A percentile compares a stretch with the other conserved stretches of the same genome.
These are phyloP conservation scores for Monochamus alternatus DNA, from an alignment of 2,888 invertebrate genomes.

Conservation along the genomic window DNA sequence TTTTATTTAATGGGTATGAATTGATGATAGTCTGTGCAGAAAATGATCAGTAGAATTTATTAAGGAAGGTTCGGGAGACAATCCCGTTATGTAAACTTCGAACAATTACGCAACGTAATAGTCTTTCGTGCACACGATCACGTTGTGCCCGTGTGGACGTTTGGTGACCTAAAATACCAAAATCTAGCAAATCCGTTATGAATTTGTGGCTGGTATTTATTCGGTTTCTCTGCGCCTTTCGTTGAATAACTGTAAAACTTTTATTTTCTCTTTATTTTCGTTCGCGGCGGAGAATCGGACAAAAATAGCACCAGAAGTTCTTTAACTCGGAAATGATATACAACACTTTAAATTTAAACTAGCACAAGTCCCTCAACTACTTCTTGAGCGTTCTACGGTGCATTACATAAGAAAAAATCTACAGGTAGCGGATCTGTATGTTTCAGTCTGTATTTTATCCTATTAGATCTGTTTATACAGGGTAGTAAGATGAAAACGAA, in stretches of 20 bases:
- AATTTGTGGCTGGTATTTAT: slow-evolving; percentile 40
- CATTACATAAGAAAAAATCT: too few relatives aligned
- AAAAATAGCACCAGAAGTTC: not conserved
- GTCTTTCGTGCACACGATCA: slow-evolving; percentile 39
- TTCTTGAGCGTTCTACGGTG: too few relatives aligned
- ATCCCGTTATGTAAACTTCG: slow-evolving; percentile 51
- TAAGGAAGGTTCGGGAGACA: slow-evolving; percentile 45
- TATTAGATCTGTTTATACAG: too few relatives aligned
- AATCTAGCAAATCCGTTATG: slow-evolving; percentile 45
- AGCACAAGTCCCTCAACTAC: too few relatives aligned
- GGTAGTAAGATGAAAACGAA: too few relatives aligned
- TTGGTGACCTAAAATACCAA: slow-evolving; percentile 47
- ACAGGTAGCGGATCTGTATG: too few relatives aligned
- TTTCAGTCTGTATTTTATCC: too few relatives aligned
- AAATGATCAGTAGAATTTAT: slow-evolving; percentile 30
- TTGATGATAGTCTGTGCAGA: slow-evolving; percentile 17
- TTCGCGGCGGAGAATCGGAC: slow-evolving; percentile 3
- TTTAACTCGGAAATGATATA: not conserved
- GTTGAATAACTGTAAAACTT: slow-evolving; percentile 47
- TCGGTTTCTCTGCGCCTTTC: slow-evolving; percentile 47
- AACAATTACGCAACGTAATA: slow-evolving; percentile 46
- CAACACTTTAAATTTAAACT: too few relatives aligned
- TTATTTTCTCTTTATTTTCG: slow-evolving; percentile 50
- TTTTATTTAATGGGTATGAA: not conserved
- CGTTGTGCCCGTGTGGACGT: slow-evolving; percentile 39